Evolutionary conservation across 2,797 vertebrate genomes (phyloP), one percentile per base, ranked within the genome.

Genomic region (Intellagama lesueurii): DNA sequence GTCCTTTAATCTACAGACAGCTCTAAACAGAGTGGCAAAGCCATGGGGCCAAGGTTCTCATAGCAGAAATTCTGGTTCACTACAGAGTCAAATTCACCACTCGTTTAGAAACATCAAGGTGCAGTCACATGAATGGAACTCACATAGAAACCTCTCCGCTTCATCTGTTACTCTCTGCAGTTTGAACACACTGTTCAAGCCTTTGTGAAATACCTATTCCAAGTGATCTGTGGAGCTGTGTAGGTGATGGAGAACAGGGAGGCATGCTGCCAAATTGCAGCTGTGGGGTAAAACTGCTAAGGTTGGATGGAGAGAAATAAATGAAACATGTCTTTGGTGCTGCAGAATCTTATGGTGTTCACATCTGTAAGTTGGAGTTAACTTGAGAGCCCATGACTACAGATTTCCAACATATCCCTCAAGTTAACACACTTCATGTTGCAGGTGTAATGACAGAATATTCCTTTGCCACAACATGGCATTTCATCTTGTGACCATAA

Each of bases 151-250:
- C 79, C 85, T 26, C 30, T 85, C 77, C 81, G 12, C 76, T 89
- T 89, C 89, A 64, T 86, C 80, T 92, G 90, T 84, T 81, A 16
- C 52, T n/a, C 6, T 91, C 68, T 83, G 64, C 3, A 40, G 30
- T 81, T 83, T 89, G 84, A 86, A 92, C 73, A n/a, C 80, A 79
- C 68, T 6, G 5, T 91, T 73, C 81, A 75, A 87, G 47, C 87
- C 52, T 92, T 88, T 85, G 30, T 32, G 83, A 30, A 85, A 7
- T 76, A 6, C 77, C 12, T 81, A 86, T 35, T 85, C 56, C 1
- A 60, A 32, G 40, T 47, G 17, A 90, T 78, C 30, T 7, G 24
- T 89, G 78, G 83, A 47, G 49, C 70, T 90, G 22, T 1, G 64
- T 1, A 52, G 28, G 47, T 88, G 60, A 26, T 28, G 30, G 47